Conservation (phyloP, 2,113 vertebrate genomes). For the Amphiprion ocellaris region DNA sequence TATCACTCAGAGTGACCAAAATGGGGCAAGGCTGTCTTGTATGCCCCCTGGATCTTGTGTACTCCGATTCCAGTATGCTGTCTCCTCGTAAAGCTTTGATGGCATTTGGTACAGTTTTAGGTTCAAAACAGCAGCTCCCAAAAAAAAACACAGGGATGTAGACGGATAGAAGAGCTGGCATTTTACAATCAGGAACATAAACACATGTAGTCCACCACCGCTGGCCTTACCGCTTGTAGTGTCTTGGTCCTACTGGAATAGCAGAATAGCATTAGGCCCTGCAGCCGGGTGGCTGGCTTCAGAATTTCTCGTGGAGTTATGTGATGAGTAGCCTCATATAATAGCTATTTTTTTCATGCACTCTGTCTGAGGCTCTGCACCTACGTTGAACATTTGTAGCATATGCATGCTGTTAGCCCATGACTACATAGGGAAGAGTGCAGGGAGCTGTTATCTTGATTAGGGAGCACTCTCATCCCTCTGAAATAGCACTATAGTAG, state of each 20-base stretch:
- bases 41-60: not conserved
- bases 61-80: not conserved
- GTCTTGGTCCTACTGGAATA: not conserved
- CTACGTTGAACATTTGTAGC: not conserved
- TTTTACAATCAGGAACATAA: not conserved
- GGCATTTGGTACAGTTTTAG: not conserved
- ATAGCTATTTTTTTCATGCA: not conserved
- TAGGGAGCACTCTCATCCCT: conserved; percentile 29
- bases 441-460: conserved; percentile 63
- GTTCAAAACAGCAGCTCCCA: not conserved
- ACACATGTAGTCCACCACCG: not conserved
- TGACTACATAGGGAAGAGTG: conserved; percentile 47
- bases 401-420: not conserved
- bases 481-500: conserved; percentile 9
- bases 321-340: not conserved
- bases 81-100: not conserved
- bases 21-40: not conserved
- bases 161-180: not conserved
- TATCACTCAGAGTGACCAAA: conserved; percentile 18
- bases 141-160: not conserved
- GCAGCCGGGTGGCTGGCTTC: not conserved
- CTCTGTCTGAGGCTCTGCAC: not conserved
- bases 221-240: not conserved
- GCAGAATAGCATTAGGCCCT: not conserved
- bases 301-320: not conserved